A percentile compares a stretch with the other conserved stretches of the same genome.
phyloP scores from a whole-genome alignment of 1,140 invertebrate species.

The Aphaenogaster rudis region DNA sequence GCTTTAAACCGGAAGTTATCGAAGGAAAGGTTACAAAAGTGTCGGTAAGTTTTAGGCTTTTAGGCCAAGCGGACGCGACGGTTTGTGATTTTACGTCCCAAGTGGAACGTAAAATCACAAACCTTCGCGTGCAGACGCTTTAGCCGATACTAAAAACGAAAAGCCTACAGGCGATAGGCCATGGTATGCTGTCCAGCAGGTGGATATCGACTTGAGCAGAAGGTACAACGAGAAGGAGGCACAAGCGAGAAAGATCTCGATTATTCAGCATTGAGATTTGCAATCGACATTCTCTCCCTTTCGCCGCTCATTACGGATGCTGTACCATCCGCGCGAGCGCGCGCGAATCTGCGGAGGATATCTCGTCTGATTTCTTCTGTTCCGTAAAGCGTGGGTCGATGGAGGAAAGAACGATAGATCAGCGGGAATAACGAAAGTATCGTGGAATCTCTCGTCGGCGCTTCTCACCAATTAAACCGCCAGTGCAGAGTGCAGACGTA shows the following conservation, averaged over 20 bases:
- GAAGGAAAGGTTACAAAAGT: neutral
- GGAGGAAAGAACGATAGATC: constrained; percentile 31
- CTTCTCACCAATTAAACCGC: constrained; percentile 67
- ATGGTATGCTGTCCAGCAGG: constrained; percentile 68
- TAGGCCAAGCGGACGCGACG: neutral
- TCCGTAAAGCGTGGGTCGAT: constrained; percentile 49
- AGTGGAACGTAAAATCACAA: constrained; percentile 51
- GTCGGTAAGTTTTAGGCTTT: constrained; percentile 30
- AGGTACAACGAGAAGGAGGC: constrained; percentile 31
- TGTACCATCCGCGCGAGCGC: constrained; percentile 64
- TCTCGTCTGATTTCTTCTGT: constrained; percentile 19
- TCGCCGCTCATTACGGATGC: constrained; percentile 78
- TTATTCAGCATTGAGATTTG: constrained; percentile 81
- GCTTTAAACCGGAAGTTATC: neutral
- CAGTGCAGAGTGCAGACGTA: neutral
- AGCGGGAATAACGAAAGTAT: constrained; percentile 38
- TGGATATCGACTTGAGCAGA: constrained; percentile 64
- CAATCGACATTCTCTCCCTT: constrained; percentile 80
- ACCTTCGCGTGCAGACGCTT: constrained; percentile 40
- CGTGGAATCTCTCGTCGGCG: constrained; percentile 12
- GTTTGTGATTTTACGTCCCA: neutral
- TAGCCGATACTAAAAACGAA: constrained; percentile 70
- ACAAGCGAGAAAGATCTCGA: constrained; percentile 73
- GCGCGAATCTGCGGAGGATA: constrained; percentile 49
- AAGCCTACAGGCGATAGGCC: constrained; percentile 68